A percentile compares a stretch with the other conserved stretches of the same genome.
phyloP scores from a whole-genome alignment of 2,113 vertebrate species.

The Numida meleagris region DNA sequence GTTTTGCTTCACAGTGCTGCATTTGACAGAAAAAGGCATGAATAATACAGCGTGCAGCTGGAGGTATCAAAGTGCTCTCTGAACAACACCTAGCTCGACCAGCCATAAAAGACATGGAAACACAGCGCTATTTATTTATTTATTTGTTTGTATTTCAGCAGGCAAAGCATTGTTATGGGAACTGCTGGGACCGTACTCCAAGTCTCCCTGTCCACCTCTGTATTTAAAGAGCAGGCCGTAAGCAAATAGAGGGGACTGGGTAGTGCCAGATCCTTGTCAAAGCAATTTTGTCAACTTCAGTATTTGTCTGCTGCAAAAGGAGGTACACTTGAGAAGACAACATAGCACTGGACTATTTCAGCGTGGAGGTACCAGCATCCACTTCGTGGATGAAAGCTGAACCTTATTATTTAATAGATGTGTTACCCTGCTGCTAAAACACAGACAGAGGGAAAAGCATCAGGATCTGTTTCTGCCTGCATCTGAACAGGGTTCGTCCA shows the following conservation, averaged over 20 bases:
- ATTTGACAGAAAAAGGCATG: neutral
- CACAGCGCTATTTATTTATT: neutral
- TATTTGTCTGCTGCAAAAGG: neutral
- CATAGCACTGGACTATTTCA: neutral
- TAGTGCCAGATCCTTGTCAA: neutral
- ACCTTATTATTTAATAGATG: neutral
- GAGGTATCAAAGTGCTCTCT: neutral
- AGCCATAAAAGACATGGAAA: neutral
- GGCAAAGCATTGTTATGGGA: accelerated
- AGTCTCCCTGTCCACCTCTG: neutral
- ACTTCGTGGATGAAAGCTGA: neutral
- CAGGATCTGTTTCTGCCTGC: neutral
- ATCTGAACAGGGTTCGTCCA: neutral
- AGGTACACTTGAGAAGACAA: neutral
- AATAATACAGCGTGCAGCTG: neutral
- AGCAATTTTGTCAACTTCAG: neutral
- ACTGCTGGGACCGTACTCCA: neutral
- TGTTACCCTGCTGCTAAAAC: neutral
- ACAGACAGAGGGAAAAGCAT: neutral
- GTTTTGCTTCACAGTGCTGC: neutral
- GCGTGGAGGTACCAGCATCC: neutral
- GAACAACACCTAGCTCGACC: neutral
- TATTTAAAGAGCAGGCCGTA: neutral
- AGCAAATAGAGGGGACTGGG: neutral
- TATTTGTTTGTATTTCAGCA: neutral